A percentile compares a stretch with the other conserved stretches of the same genome.
Evolutionary conservation across 2,888 invertebrate species (phyloP).

Genomic region (Panopea generosa): DNA sequence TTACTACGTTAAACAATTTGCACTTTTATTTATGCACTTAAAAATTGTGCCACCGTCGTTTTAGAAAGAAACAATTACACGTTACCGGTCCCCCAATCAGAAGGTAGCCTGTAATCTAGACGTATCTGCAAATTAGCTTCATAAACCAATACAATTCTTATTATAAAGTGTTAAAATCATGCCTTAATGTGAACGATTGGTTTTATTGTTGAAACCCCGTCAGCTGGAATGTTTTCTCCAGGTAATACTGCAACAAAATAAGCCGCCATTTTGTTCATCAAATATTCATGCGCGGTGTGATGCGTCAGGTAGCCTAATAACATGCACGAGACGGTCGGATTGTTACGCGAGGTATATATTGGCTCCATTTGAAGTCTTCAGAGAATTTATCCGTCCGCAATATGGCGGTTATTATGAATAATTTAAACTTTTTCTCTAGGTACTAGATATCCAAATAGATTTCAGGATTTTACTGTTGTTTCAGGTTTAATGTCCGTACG

Average conservation of each 20-base stretch:
- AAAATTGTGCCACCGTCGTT: too few relatives aligned
- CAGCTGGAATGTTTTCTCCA: conserved; percentile 44
- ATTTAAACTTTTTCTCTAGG: conserved; percentile 52
- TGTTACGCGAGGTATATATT: conserved; percentile 54
- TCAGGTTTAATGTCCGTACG: conserved; percentile 43
- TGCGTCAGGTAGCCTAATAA: conserved; percentile 60
- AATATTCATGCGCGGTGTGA: conserved; percentile 64
- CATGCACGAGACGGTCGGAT: conserved; percentile 52
- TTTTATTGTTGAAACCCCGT: conserved; percentile 46
- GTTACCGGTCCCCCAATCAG: too few relatives aligned
- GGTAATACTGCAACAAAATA: conserved; percentile 56
- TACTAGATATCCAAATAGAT: conserved; percentile 55
- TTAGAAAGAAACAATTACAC: too few relatives aligned
- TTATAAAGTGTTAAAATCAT: conserved; percentile 35
- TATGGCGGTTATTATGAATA: conserved; percentile 62
- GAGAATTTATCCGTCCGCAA: conserved; percentile 59
- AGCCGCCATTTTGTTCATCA: conserved; percentile 61
- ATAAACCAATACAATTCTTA: conserved; percentile 10
- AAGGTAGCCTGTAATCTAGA: too few relatives aligned
- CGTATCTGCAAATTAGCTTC: conserved; percentile 29
- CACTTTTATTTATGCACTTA: too few relatives aligned
- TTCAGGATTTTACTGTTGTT: conserved; percentile 50
- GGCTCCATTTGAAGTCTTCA: conserved; percentile 58
- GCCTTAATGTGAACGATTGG: conserved; percentile 20
- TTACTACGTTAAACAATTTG: too few relatives aligned